These are phyloP conservation scores for Piscicola geometra DNA, from an alignment of 2,888 invertebrate genomes.

Conservation along the genomic window DNA sequence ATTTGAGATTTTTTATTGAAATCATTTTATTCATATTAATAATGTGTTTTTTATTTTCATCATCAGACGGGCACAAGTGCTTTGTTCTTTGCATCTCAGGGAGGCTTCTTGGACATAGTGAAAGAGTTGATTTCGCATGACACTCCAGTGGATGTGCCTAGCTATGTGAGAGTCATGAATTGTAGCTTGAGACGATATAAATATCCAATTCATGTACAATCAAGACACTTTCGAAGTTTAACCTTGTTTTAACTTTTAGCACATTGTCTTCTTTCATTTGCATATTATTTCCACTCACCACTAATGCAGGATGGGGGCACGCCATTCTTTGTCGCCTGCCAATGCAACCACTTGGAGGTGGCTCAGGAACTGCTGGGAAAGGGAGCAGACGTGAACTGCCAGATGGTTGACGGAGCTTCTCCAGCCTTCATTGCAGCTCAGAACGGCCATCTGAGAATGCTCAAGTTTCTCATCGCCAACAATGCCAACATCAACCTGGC, in stretches of 20 bases:
- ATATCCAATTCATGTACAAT: no score
- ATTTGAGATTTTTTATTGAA: no score
- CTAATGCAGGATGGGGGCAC: constrained; percentile 77
- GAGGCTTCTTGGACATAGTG: constrained; percentile 80
- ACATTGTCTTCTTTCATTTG: no score
- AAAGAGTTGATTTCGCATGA: constrained; percentile 72
- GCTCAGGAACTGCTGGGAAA: constrained; percentile 68
- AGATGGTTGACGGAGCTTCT: constrained; percentile 66
- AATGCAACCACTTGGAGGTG: constrained; percentile 83
- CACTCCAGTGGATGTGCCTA: constrained; percentile 53
- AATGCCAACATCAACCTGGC: constrained; percentile 51
- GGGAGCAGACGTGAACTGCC: constrained; percentile 70
- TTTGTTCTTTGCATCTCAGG: constrained; percentile 88
- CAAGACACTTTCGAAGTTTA: no score
- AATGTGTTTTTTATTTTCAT: constrained; percentile 2
- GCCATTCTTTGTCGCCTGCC: constrained; percentile 84
- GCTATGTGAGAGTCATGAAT: constrained; percentile 55
- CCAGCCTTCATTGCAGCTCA: constrained; percentile 72
- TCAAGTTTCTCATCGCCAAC: constrained; percentile 51
- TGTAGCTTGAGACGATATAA: no score
- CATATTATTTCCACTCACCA: no score
- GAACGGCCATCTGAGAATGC: constrained; percentile 71
- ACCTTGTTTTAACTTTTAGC: no score
- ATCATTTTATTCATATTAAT: background rate
- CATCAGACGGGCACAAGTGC: constrained; percentile 84